Conservation (phyloP, 2,797 vertebrate genomes). For the Neosilurus mollespiculum region DNA sequence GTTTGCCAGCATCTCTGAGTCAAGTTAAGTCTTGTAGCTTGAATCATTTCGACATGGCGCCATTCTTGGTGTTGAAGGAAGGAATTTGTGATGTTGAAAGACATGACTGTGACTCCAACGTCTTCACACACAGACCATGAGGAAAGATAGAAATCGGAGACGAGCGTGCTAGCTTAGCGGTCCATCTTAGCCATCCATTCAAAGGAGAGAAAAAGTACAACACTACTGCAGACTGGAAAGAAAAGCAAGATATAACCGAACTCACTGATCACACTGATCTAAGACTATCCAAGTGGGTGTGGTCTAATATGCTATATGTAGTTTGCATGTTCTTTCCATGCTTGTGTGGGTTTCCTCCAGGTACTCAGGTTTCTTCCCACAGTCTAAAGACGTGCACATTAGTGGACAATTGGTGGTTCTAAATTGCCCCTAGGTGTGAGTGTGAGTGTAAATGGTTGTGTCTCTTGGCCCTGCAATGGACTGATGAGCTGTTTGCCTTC, state of each 20-base stretch:
- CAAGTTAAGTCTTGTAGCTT: conserved; percentile 12
- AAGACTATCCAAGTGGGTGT: neutral
- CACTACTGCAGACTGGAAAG: neutral
- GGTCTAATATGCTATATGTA: neutral
- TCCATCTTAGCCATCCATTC: neutral
- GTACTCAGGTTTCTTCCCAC: too few relatives aligned
- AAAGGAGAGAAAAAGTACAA: neutral
- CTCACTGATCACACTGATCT: neutral
- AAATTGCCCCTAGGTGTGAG: too few relatives aligned
- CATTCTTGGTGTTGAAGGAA: neutral
- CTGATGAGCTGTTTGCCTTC: too few relatives aligned
- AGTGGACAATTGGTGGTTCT: too few relatives aligned
- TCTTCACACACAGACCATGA: neutral
- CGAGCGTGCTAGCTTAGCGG: neutral
- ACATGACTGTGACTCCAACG: neutral
- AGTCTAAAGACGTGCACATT: too few relatives aligned
- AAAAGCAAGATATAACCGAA: neutral
- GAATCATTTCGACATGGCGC: neutral
- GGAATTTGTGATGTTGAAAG: neutral
- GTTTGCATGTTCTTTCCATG: too few relatives aligned
- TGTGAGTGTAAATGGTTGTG: too few relatives aligned
- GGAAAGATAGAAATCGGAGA: neutral
- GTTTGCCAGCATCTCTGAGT: conserved; percentile 5
- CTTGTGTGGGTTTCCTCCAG: too few relatives aligned
- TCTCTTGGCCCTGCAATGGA: too few relatives aligned